Percentiles rank a stretch among this genome's conserved stretches.
Evolutionary conservation across 2,113 vertebrate species (phyloP).

Genomic region (Phyllostomus hastatus): DNA sequence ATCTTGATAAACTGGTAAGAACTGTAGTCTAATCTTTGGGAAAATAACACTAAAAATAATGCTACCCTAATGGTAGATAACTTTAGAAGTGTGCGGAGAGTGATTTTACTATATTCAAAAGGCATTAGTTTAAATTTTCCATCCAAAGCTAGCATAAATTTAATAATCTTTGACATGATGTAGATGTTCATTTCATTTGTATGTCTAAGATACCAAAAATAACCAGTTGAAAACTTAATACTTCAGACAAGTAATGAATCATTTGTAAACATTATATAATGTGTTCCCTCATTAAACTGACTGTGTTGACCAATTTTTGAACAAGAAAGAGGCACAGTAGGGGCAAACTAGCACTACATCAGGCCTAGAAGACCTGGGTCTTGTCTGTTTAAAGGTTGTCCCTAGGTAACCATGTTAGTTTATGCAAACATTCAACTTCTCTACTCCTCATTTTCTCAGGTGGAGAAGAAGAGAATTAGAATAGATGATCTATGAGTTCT

Average conservation of each 20-base stretch:
- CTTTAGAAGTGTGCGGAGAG: neutral
- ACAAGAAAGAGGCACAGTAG: neutral
- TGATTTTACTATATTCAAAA: neutral
- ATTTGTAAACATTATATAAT: neutral
- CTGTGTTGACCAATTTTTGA: neutral
- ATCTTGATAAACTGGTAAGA: neutral
- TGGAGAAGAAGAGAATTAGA: neutral
- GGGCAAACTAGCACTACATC: neutral
- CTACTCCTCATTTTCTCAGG: neutral
- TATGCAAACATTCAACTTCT: neutral
- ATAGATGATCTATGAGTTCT: neutral
- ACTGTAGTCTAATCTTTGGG: neutral
- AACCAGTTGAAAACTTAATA: neutral
- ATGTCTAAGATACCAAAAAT: conserved; percentile 19
- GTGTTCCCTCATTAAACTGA: neutral
- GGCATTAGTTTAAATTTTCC: neutral
- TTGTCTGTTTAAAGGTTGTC: neutral
- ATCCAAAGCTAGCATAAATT: neutral
- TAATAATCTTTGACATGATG: neutral
- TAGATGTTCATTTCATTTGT: neutral
- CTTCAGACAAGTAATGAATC: neutral
- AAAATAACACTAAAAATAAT: neutral
- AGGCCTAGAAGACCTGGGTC: neutral
- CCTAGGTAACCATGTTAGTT: neutral
- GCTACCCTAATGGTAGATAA: neutral